Conservation (phyloP, 2,888 invertebrate species). For the Dryomyza anilis region DNA sequence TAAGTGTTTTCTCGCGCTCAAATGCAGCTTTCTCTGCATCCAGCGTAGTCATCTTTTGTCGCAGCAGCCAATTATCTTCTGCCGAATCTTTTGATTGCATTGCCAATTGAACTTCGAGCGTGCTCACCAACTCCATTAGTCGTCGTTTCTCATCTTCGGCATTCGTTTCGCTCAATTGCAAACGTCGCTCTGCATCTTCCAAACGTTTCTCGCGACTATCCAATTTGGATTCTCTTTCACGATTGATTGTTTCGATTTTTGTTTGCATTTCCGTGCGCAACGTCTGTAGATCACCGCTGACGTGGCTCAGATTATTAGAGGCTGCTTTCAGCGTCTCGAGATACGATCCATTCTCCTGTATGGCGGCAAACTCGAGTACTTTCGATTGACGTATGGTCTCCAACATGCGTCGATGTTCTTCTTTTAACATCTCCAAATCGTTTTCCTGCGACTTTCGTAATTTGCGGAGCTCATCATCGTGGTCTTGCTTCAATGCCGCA, state of each 20-base stretch:
- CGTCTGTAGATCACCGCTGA: constrained; percentile 48
- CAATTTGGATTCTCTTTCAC: constrained; percentile 51
- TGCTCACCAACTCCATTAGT: constrained; percentile 57
- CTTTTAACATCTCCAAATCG: constrained; percentile 47
- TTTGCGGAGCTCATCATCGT: constrained; percentile 52
- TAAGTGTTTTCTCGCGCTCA: constrained; percentile 54
- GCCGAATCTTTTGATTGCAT: constrained; percentile 54
- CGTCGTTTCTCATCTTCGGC: constrained; percentile 54
- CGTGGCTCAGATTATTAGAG: constrained; percentile 50
- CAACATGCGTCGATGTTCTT: constrained; percentile 49
- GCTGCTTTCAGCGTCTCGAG: constrained; percentile 55
- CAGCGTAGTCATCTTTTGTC: constrained; percentile 55
- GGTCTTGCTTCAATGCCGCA: constrained; percentile 44
- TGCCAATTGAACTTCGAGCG: constrained; percentile 53
- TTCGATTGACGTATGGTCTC: constrained; percentile 59
- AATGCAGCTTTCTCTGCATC: constrained; percentile 57
- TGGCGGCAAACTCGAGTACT: constrained; percentile 53
- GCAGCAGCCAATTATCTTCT: constrained; percentile 59
- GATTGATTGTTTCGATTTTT: constrained; percentile 46
- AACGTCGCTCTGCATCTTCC: constrained; percentile 51
- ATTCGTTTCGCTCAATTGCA: constrained; percentile 50
- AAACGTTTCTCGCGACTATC: constrained; percentile 51
- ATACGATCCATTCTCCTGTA: constrained; percentile 59
- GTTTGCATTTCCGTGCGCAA: constrained; percentile 51
- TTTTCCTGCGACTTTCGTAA: constrained; percentile 52